These are phyloP conservation scores for Pan troglodytes DNA, from an alignment of 2,113 vertebrate species.

Conservation along the genomic window NHGRI_mPanTro3-v2.1_pri NC_072415.2:39987001-39987500, in stretches of 20 bases:
- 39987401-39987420: background rate
- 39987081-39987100: background rate
- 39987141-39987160: background rate
- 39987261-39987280: background rate
- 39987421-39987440: background rate
- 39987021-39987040: background rate
- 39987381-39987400: background rate
- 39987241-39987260: background rate
- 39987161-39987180: background rate
- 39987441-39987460: background rate
- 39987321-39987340: background rate
- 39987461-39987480: background rate
- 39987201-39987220: too few relatives aligned
- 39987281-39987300: background rate
- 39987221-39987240: background rate
- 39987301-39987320: background rate
- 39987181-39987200: background rate
- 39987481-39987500: background rate
- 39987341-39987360: background rate
- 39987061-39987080: background rate
- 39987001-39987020: background rate
- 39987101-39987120: background rate
- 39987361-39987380: background rate
- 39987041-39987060: background rate
- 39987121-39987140: accelerated